Base-by-base conservation (phyloP, 2,888 invertebrate genomes). In the Lottia scabra region DNA sequence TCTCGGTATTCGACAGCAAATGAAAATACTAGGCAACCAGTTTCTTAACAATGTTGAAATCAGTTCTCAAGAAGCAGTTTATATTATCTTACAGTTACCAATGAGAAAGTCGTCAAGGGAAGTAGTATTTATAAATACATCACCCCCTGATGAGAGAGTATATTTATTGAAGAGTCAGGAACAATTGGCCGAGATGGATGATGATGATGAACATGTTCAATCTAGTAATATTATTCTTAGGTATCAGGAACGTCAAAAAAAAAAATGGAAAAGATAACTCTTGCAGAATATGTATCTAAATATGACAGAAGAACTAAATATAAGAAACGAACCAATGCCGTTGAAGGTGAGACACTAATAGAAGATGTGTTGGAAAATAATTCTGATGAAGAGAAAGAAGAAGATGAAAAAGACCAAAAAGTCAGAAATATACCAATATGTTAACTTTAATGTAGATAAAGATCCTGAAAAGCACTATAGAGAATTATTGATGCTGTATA, bases 401-500 rank as follows among this genome's bases (percentile, higher is more conserved):
- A n/a, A 1, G 19, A 16, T 12, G 15, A 6, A n/a, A 48, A n/a
- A 5, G 1, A 48, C 12, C 6, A 6, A 5, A 5, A 10, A 13
- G 19, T 19, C 3, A 5, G 56, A 56, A 10, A 5, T 56, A n/a
- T 56, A 19, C 19, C 65, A 56, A 44, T 75, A 72, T 62, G 80
- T 80, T 44, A 74, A 75, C 62, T 81, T 76, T 67, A 78, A 80
- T 63, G 65, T 68, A 45, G 63, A 77, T 26, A 56, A 56, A 45
- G 84, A 87, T 63, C 38, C 74, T 19, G 72, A 80, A 19, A 79
- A 86, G 43, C 83, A 78, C 70, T 83, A 76, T 65, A 74, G 86
- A 64, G 82, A 85, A 63, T 72, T 80, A 13, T 48, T 85, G 0
- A 82, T 86, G 83, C 75, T 87, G 4, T 87, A 75, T 71, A 19